Conservation (phyloP, 2,113 vertebrate species). For the Ornithorhynchus anatinus region DNA sequence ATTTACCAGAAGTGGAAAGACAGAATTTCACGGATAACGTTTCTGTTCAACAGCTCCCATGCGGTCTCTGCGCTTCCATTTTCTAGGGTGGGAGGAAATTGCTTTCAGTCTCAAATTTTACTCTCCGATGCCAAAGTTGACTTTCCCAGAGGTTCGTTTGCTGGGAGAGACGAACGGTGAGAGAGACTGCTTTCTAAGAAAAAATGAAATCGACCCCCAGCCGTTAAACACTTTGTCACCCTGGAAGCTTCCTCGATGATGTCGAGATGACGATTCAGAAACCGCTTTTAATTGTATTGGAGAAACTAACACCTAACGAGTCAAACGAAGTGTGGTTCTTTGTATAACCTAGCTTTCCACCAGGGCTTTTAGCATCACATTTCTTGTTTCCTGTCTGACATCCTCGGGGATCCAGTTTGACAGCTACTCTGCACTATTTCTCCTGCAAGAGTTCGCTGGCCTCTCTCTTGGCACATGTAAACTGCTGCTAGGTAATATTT, state of each 20-base stretch:
- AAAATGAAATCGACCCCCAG: neutral
- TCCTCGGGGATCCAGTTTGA: slow-evolving; percentile 23
- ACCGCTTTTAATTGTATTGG: neutral
- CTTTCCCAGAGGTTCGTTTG: neutral
- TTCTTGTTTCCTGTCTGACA: slow-evolving; percentile 22
- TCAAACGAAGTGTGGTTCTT: neutral
- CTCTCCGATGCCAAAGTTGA: neutral
- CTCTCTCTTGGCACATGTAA: slow-evolving; percentile 2
- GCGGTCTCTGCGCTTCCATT: neutral
- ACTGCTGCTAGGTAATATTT: slow-evolving; percentile 24
- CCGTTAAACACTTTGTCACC: neutral
- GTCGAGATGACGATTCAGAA: neutral
- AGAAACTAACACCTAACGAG: slow-evolving; percentile 4
- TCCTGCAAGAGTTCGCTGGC: neutral
- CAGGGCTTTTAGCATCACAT: neutral
- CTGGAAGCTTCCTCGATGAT: neutral
- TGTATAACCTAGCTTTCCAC: neutral
- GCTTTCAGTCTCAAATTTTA: slow-evolving; percentile 2
- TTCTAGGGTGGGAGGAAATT: slow-evolving; percentile 2
- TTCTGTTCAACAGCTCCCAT: neutral
- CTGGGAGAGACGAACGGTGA: neutral
- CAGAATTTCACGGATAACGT: slow-evolving; percentile 1
- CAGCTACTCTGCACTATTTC: slow-evolving; percentile 28
- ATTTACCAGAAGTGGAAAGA: slow-evolving; percentile 7
- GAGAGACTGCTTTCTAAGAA: neutral